These are phyloP conservation scores for Conus betulinus DNA, from an alignment of 1,140 invertebrate genomes.

Conservation along the genomic window DNA sequence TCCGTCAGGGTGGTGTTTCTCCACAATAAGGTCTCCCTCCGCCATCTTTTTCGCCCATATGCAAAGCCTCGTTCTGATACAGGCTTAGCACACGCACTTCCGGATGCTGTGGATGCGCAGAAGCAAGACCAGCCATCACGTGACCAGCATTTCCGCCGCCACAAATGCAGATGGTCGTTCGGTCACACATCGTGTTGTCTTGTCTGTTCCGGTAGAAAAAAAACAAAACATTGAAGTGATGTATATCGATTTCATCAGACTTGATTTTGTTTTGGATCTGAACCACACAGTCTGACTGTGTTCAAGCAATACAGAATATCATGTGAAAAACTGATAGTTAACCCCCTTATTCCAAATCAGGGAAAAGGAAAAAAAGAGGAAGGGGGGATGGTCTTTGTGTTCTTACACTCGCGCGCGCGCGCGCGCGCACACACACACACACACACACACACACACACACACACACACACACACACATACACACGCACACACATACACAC, in stretches of 20 bases:
- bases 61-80: constrained; percentile 65
- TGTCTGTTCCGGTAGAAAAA: too few relatives aligned
- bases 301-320: too few relatives aligned
- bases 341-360: too few relatives aligned
- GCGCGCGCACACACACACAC: background rate
- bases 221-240: background rate
- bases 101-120: constrained; percentile 48
- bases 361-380: too few relatives aligned
- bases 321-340: too few relatives aligned
- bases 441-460: constrained; percentile 8
- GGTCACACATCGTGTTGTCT: background rate
- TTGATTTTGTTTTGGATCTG: too few relatives aligned
- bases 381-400: too few relatives aligned
- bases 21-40: constrained; percentile 51
- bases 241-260: too few relatives aligned
- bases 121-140: constrained; percentile 60
- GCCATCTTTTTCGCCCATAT: constrained; percentile 59
- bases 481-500: too few relatives aligned
- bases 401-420: too few relatives aligned
- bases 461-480: too few relatives aligned
- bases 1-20: background rate
- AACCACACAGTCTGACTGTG: too few relatives aligned
- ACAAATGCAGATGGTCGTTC: constrained; percentile 56
- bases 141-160: constrained; percentile 67
- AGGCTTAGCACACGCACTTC: constrained; percentile 61